Evolutionary conservation across 53 echinoderm and acorn worm genomes (phyloP), one percentile per base, ranked within the genome.

Genomic region (Patiria pectinifera): DNA sequence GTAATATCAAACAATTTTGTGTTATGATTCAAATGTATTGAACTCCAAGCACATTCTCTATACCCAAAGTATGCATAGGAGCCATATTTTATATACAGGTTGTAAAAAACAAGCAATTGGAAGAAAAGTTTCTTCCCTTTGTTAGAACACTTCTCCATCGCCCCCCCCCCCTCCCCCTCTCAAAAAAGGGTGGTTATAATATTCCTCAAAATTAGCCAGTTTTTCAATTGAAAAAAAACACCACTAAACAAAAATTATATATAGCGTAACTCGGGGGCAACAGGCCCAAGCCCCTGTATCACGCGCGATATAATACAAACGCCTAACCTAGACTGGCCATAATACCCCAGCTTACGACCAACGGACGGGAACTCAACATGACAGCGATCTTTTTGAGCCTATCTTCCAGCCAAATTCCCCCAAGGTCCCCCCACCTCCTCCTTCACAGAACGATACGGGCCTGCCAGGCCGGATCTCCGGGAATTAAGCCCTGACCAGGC

Each of bases 381-480:
- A 87, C 87, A 87, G 87, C 87, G 60, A 87, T 78, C 75, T 87
- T 59, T 60, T n/a, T 77, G 78, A 90, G 90, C 90, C 45, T 90
- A n/a, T 81, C 90, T 90, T 11, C 23, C 66, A 80, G 90, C 81
- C 0, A 62, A 81, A 74, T 89, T 61, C 23, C 59, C n/a, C 24
- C 48, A 11, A 12, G 75, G 18, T 76, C 53, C 89, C 89, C 62
- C 60, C 3, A 14, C 16, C 45, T 16, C 18, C 7, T 45, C 4
- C 13, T 48, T 47, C 3, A 47, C 77, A 12, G 80, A 80, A 80
- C 45, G 26, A 83, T 83, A 83, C 53, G 0, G 18, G 59, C 83
- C 87, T 76, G 11, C 46, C 87, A 76, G 77, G 59, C 26, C 89
- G 62, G 78, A 89, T 89, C 89, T 72, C 49, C 13, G 48, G 48